phyloP scores from a whole-genome alignment of 2,797 vertebrate genomes.

The Apodemus agrarius region DNA sequence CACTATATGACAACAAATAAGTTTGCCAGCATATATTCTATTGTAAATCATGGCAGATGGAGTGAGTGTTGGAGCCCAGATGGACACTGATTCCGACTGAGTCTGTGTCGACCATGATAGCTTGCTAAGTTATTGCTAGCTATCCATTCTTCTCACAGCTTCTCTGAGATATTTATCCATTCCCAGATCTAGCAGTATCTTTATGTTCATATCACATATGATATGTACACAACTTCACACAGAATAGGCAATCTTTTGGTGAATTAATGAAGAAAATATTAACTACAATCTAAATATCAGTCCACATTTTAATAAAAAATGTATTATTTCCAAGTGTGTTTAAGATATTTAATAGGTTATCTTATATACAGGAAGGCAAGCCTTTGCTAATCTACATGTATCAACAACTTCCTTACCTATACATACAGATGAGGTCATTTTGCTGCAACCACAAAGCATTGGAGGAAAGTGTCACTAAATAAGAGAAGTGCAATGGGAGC shows the following conservation, averaged over 20 bases:
- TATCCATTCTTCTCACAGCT: background rate
- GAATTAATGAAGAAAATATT: background rate
- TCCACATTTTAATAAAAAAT: background rate
- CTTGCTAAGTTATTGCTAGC: background rate
- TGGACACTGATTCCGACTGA: conserved; percentile 20
- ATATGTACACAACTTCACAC: background rate
- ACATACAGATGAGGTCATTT: background rate
- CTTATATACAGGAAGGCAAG: background rate
- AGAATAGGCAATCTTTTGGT: background rate
- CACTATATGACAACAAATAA: conserved; percentile 37
- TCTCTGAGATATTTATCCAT: background rate
- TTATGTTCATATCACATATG: background rate
- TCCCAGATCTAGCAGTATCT: background rate
- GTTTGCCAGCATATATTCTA: conserved; percentile 41
- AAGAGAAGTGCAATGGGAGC: background rate
- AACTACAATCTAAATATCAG: background rate
- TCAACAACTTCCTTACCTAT: background rate
- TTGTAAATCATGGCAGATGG: conserved; percentile 59
- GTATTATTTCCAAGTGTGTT: background rate
- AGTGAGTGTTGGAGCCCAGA: conserved; percentile 54
- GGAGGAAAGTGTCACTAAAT: background rate
- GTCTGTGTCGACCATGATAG: conserved; percentile 37
- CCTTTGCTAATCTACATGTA: background rate
- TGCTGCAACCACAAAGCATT: background rate
- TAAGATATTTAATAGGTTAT: background rate